These are phyloP conservation scores for Anastrepha obliqua DNA, from an alignment of 1,140 invertebrate genomes.

Conservation along the genomic window DNA sequence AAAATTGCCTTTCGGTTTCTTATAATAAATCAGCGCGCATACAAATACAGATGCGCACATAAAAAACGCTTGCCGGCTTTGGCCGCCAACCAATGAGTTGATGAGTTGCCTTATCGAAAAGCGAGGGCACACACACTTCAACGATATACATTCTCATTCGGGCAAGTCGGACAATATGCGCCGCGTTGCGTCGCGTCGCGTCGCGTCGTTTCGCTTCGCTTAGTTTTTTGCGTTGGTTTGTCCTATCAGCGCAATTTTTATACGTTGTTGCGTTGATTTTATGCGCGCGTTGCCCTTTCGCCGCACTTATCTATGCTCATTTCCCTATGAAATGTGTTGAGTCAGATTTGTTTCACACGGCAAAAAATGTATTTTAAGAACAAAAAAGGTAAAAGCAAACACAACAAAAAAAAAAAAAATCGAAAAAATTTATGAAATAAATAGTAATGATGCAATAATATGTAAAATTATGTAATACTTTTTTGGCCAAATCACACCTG, in stretches of 20 bases:
- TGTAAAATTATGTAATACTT: too few species aligned
- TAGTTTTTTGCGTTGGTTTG: neutral
- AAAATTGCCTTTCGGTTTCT: conserved; percentile 27
- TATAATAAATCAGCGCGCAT: neutral
- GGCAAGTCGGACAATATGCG: neutral
- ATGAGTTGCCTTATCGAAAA: neutral
- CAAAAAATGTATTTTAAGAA: neutral
- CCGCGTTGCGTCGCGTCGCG: neutral
- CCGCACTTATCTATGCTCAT: conserved; percentile 27
- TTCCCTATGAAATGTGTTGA: conserved; percentile 31
- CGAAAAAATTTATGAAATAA: neutral
- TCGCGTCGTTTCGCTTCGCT: neutral
- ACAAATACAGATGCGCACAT: neutral
- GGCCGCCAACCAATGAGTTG: neutral
- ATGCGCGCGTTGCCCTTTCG: neutral
- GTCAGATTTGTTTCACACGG: neutral
- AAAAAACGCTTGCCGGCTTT: neutral
- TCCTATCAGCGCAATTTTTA: neutral
- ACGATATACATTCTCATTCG: neutral
- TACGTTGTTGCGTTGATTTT: neutral
- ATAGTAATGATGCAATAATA: neutral
- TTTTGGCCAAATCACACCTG: too few species aligned
- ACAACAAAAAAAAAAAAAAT: neutral
- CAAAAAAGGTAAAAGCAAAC: too few species aligned
- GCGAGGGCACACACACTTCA: neutral